Evolutionary conservation across 2,113 vertebrate species (phyloP).

Genomic region (Zapornia atra): DNA sequence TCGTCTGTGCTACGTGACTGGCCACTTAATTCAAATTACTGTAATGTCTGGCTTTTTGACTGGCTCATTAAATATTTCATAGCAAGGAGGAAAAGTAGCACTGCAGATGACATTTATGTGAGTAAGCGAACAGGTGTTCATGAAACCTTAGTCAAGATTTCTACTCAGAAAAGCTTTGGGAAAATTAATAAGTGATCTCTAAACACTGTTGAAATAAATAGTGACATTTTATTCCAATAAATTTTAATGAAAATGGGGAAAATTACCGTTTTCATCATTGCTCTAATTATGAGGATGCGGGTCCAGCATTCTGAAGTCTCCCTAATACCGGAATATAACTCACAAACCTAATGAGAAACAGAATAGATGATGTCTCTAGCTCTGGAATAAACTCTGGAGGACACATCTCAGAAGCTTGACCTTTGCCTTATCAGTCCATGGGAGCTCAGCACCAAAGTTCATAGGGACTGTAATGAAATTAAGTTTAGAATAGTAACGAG

Average conservation of each 20-base stretch:
- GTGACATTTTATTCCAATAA: not conserved
- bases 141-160: not conserved
- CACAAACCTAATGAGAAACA: not conserved
- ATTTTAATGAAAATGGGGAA: not conserved
- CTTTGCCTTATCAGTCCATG: not conserved
- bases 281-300: not conserved
- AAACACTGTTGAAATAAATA: not conserved
- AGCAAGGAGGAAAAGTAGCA: not conserved
- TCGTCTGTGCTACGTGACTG: not conserved
- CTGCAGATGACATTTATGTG: not conserved
- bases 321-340: not conserved
- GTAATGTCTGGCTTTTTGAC: conserved; percentile 4
- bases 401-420: not conserved
- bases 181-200: not conserved
- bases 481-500: not conserved
- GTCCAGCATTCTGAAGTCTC: not conserved
- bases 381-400: not conserved
- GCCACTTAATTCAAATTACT: conserved; percentile 13
- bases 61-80: conserved; percentile 22
- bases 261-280: not conserved
- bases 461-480: not conserved
- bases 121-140: not conserved
- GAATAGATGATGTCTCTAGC: not conserved
- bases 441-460: not conserved
- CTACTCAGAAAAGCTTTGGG: not conserved